A percentile compares a stretch with the other conserved stretches of the same genome.
These are phyloP conservation scores for Aspidiotus rigidus DNA, from an alignment of 2,888 invertebrate genomes.

Conservation along the genomic window DNA sequence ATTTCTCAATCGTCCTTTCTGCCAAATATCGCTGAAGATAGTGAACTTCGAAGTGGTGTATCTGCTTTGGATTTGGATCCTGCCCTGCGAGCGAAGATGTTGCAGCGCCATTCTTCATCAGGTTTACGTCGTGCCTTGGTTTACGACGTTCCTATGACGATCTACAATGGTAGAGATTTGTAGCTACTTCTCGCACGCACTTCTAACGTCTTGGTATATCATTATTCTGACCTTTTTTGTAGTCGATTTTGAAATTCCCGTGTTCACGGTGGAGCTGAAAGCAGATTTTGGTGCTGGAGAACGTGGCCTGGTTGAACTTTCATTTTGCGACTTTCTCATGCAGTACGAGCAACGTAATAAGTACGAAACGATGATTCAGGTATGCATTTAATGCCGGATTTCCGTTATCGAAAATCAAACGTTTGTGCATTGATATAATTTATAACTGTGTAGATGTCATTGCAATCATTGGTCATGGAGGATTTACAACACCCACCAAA, in stretches of 20 bases:
- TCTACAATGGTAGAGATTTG: slow-evolving; percentile 16
- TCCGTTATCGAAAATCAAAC: background rate
- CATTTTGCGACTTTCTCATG: slow-evolving; percentile 72
- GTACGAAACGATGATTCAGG: slow-evolving; percentile 63
- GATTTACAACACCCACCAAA: slow-evolving; percentile 70
- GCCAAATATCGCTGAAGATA: slow-evolving; percentile 43
- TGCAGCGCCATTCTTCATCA: slow-evolving; percentile 37
- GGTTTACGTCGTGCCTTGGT: slow-evolving; percentile 21
- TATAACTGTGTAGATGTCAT: slow-evolving; percentile 51
- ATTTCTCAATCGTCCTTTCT: background rate
- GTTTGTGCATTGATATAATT: background rate
- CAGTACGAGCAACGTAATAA: slow-evolving; percentile 59
- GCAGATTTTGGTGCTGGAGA: slow-evolving; percentile 60
- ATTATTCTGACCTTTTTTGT: slow-evolving; percentile 36
- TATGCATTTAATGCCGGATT: slow-evolving; percentile 37
- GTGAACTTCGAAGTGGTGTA: slow-evolving; percentile 42
- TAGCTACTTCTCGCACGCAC: slow-evolving; percentile 8
- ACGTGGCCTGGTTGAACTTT: slow-evolving; percentile 72
- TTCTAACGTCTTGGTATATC: background rate
- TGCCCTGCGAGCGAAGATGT: slow-evolving; percentile 52
- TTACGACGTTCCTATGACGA: background rate
- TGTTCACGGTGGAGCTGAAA: slow-evolving; percentile 64
- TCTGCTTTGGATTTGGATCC: slow-evolving; percentile 54
- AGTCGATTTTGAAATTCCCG: slow-evolving; percentile 64
- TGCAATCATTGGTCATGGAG: slow-evolving; percentile 82